Conservation (phyloP, 2,113 vertebrate species). For the Collichthys lucidus region DNA sequence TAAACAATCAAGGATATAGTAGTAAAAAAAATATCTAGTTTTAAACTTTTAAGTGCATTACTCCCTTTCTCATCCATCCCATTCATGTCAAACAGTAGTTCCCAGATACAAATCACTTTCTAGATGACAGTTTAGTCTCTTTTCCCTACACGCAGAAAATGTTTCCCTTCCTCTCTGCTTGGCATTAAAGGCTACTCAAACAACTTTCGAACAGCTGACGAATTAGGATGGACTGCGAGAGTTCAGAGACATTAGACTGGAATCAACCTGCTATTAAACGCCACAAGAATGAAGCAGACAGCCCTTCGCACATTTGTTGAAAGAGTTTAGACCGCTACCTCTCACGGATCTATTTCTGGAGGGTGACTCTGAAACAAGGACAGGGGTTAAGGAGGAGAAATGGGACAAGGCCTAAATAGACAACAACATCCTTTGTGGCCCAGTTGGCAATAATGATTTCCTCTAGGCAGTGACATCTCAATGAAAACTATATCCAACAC, state of each 20-base stretch:
- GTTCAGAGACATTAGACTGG: background rate
- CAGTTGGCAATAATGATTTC: background rate
- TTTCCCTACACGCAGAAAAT: too few relatives aligned
- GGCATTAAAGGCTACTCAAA: background rate
- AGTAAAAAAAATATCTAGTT: background rate
- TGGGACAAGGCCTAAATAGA: background rate
- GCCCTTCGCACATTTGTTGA: background rate
- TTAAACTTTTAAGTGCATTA: background rate
- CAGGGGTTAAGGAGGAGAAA: background rate
- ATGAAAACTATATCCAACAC: background rate
- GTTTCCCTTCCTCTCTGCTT: background rate
- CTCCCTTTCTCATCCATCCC: too few relatives aligned
- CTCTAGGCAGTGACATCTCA: background rate
- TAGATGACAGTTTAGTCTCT: too few relatives aligned
- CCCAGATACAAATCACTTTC: too few relatives aligned
- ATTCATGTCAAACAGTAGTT: too few relatives aligned
- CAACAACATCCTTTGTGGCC: background rate
- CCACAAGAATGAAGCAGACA: background rate
- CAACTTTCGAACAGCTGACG: background rate
- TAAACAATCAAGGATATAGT: background rate
- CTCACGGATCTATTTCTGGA: slow-evolving; percentile 16
- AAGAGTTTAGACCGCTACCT: background rate
- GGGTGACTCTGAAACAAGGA: slow-evolving; percentile 27
- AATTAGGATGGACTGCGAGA: background rate
- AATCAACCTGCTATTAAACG: background rate